These are phyloP conservation scores for Crenichthys baileyi DNA, from an alignment of 2,797 vertebrate genomes.

Conservation along the genomic window DNA sequence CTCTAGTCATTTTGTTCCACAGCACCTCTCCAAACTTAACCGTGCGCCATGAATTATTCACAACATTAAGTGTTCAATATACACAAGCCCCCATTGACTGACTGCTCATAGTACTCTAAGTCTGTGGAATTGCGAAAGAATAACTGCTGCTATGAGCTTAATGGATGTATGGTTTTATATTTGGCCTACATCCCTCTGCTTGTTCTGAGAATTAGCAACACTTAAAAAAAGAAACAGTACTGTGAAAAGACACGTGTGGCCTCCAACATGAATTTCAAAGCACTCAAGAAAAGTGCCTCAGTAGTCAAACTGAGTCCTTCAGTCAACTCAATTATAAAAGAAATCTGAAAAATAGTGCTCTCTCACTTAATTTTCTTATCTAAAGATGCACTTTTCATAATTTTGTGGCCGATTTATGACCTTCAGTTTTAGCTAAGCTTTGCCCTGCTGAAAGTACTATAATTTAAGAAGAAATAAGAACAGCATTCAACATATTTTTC, in stretches of 20 bases:
- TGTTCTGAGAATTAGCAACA: conserved; percentile 45
- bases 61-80: conserved; percentile 81
- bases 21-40: conserved; percentile 82
- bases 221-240: conserved; percentile 16
- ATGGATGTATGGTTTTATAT: conserved; percentile 72
- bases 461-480: background rate
- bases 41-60: conserved; percentile 81
- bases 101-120: conserved; percentile 76
- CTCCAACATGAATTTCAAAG: conserved; percentile 20
- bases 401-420: background rate
- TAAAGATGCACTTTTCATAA: too few relatives aligned
- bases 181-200: conserved; percentile 47
- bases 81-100: conserved; percentile 72
- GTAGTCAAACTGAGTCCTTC: conserved; percentile 55
- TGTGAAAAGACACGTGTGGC: conserved; percentile 47
- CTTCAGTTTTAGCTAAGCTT: background rate
- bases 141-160: conserved; percentile 69
- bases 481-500: background rate
- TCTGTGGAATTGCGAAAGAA: conserved; percentile 73
- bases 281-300: conserved; percentile 33
- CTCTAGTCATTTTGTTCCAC: conserved; percentile 81
- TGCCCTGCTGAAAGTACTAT: background rate
- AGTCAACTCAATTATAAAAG: conserved; percentile 39
- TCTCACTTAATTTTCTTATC: conserved; percentile 9
- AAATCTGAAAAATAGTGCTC: conserved; percentile 37